Base-by-base conservation (phyloP, 2,888 invertebrate species). In the Brachynemurus nebulosus region DNA sequence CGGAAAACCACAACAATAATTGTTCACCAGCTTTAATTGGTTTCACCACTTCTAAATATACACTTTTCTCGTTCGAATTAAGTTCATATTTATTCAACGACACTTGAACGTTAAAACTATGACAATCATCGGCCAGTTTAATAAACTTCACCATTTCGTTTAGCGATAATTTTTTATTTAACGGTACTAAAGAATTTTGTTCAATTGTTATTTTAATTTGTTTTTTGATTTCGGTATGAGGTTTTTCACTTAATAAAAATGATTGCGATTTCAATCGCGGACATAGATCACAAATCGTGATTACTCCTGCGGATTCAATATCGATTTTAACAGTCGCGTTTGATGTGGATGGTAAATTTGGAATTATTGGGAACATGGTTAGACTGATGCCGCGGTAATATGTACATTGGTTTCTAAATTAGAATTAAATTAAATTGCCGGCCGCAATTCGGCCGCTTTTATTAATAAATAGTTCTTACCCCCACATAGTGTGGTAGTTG, bases 1-100 rank as follows among this genome's bases (percentile, higher is more conserved):
- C 82, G 6, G 82, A 79, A 61, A 89, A 89, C 92, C 93, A 93
- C 53, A 88, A 70, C 21, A 75, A 67, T 39, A 90, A 65, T 53
- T 83, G 81, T 47, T 82, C 79, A 25, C 80, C 82, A 2, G 69
- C 66, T 37, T 68, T 65, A 23, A 77, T 65, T 1, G 63, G 62
- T 49, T 65, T 64, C 7, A 70, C 68, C 2, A 67, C 63, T 57
- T 69, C 68, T 4, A 76, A 37, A n/a, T 37, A 56, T 1, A 67
- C 53, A 16, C 48, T 42, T 2, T 39, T 35, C 39, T 45, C 39
- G 2, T 45, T 44, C 44, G 45, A 40, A 36, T 20, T 41, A 21
- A 14, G 34, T 30, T 46, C 44, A 49, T 44, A 36, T 21, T 47
- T 19, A n/a, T n/a, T n/a, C 57, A 63, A 51, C 40, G 57, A 56